Evolutionary conservation across 1,140 invertebrate species (phyloP), one percentile per base, ranked within the genome.

Genomic region (Hypsibius dujardini): DNA sequence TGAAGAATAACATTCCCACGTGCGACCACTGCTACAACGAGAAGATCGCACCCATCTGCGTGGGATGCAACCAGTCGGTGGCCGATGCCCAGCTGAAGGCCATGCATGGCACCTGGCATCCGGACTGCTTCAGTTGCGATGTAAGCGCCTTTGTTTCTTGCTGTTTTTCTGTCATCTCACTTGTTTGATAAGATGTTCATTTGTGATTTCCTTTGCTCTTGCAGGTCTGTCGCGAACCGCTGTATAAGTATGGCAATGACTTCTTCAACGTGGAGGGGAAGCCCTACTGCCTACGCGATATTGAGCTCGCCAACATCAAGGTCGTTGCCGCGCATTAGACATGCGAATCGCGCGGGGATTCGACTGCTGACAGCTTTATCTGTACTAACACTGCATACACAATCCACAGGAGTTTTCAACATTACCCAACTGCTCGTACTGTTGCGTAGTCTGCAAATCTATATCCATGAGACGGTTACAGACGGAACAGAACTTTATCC

Each of bases 261-360:
- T 67, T 15, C 62, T 67, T 67, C 42, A 67, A 67, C 42, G 62
- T 67, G 62, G 62, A 67, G 42, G 62, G 62, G 42, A 67, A 42
- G 45, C 62, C 62, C 42, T 15, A 15, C 12, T 67, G 62, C 42
- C 7, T 45, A 12, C 62, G 62, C 7, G 62, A 67, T 42, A 42
- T 67, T 67, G 12, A 67, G 7, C 3, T 7, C 45, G 62, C 42
- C 12, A 67, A 12, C 62, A 67, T 56, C 50, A 56, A 56, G n/a
- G 50, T 56, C 28, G 28, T 28, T 28, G 28, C 28, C 28, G 28
- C 28, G 28, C 28, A 28, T 28, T 28, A 28, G 28, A 28, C 28
- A 28, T 28, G 28, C 28, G 28, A 28, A 28, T 28, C 28, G 28
- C 28, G 28, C 28, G 28, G 28, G 28, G 28, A 28, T 28, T 28